Conservation (phyloP, 2,113 vertebrate genomes). For the Pseudorasbora parva region DNA sequence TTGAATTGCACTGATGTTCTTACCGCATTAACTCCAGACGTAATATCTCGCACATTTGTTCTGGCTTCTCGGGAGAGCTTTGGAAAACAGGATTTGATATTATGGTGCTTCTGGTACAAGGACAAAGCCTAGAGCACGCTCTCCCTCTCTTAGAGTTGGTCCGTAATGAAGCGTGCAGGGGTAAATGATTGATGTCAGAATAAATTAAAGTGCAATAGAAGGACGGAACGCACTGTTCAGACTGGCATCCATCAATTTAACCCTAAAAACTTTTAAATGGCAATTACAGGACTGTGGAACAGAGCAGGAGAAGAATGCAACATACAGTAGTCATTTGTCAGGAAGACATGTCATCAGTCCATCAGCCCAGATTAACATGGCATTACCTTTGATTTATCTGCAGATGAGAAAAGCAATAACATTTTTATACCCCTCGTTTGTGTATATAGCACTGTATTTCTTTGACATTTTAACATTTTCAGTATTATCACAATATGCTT, state of each 20-base stretch:
- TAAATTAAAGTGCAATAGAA: conserved; percentile 78
- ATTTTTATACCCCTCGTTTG: conserved; percentile 43
- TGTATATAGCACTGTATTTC: not conserved
- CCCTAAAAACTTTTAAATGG: conserved; percentile 63
- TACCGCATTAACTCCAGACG: conserved; percentile 51
- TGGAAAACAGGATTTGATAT: not conserved
- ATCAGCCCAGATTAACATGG: conserved; percentile 36
- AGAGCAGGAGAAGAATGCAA: conserved; percentile 8
- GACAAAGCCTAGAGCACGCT: conserved; percentile 66
- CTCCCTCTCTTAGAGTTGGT: conserved; percentile 55
- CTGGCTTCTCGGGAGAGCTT: conserved; percentile 22
- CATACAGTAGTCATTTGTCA: conserved; percentile 39
- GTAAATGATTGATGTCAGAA: conserved; percentile 74
- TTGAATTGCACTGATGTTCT: conserved; percentile 57
- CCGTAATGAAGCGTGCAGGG: conserved; percentile 65
- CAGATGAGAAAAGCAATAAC: conserved; percentile 49
- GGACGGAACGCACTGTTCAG: conserved; percentile 68
- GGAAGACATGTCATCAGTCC: conserved; percentile 47
- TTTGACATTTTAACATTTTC: conserved; percentile 21
- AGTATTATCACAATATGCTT: conserved; percentile 26
- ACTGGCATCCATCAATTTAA: conserved; percentile 76
- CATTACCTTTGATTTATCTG: conserved; percentile 52
- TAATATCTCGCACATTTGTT: conserved; percentile 42
- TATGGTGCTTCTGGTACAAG: conserved; percentile 58
- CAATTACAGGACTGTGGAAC: conserved; percentile 39